Evolutionary conservation across 2,888 invertebrate genomes (phyloP), one percentile per base, ranked within the genome.

Genomic region (Hololepta plana): DNA sequence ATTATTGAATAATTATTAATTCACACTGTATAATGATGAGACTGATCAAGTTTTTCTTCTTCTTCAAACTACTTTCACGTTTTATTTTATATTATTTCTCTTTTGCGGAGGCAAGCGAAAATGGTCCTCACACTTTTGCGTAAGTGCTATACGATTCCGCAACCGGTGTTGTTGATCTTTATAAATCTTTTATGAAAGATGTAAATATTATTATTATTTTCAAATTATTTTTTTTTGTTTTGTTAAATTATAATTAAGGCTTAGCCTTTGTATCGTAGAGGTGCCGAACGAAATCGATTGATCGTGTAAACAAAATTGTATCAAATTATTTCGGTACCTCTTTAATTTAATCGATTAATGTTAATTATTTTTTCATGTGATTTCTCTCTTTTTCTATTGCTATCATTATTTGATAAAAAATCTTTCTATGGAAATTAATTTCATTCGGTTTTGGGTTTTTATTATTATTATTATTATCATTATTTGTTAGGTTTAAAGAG

Each of bases 141-240:
- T 4, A n/a, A 26, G 20, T 20, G 26, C 20, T 26, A 12, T n/a
- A 19, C 17, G 9, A 9, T 17, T 4, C 4, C 10, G 7, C 30
- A 33, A 39, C 42, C 41, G 44, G 45, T 46, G 46, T 41, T 38
- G 39, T 43, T 44, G 33, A 39, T 42, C 39, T 44, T 43, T 38
- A 32, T 31, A 31, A 32, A 41, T 43, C 43, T 41, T 42, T 42
- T 35, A 35, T 39, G 43, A 47, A 49, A 49, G 44, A 47, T 51
- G 48, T 51, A 49, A 46, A 49, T 50, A 47, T 35, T 43, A 40
- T 40, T 29, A 35, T 33, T 31, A 33, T 45, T 44, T 46, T 46
- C 47, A 46, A n/a, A n/a, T n/a, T n/a, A n/a, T n/a, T n/a, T n/a
- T n/a, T n/a, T n/a, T n/a, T n/a, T n/a, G n/a, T n/a, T n/a, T n/a